Evolutionary conservation across 2,888 invertebrate species (phyloP).

Genomic region (Rhamphomyia laevipes): DNA sequence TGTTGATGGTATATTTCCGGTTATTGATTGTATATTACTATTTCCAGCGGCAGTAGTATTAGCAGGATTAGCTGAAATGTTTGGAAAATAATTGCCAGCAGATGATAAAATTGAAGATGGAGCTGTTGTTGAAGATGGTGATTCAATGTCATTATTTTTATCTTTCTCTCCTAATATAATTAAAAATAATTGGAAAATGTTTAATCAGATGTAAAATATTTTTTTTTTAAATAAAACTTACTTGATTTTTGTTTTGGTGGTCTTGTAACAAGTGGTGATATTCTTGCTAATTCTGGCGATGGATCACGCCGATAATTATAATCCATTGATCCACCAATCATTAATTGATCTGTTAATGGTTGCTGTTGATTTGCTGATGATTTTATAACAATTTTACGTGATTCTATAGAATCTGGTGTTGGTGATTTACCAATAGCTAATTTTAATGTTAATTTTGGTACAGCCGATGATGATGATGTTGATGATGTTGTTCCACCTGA

Average conservation of each 20-base stretch:
- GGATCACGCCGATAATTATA: conserved; percentile 43
- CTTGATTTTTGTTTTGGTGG: conserved; percentile 58
- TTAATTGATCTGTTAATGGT: not conserved
- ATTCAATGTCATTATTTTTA: not conserved
- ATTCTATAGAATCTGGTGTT: conserved; percentile 29
- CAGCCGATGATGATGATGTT: conserved; percentile 21
- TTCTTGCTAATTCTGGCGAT: conserved; percentile 71
- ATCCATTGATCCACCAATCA: no score
- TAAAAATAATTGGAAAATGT: not conserved
- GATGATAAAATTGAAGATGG: not conserved
- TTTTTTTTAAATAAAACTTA: conserved; percentile 2
- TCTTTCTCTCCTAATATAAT: not conserved
- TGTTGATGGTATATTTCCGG: conserved; percentile 8
- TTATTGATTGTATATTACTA: conserved; percentile 17
- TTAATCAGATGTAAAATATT: not conserved
- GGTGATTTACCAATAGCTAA: conserved; percentile 58
- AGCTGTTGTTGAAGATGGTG: not conserved
- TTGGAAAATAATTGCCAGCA: not conserved
- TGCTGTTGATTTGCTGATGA: not conserved
- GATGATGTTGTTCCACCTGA: not conserved
- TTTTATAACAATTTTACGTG: not conserved
- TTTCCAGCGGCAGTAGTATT: conserved; percentile 26
- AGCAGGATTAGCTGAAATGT: not conserved
- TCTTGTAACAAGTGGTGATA: conserved; percentile 69
- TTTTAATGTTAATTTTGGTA: conserved; percentile 72